Conservation (phyloP, 2,113 vertebrate species). For the Lophochroa leadbeateri region DNA sequence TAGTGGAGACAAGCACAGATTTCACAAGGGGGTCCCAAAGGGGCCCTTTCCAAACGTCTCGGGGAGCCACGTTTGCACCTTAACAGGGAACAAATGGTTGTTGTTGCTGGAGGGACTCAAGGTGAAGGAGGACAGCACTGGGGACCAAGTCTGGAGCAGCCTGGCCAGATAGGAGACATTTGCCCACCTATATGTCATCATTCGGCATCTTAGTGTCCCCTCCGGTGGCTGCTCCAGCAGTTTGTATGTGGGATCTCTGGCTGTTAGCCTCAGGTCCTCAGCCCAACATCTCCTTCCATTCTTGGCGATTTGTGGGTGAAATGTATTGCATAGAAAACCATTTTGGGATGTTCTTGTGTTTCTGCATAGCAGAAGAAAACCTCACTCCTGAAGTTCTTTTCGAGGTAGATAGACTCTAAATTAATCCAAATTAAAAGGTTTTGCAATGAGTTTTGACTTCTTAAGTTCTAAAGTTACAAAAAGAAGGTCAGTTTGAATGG, state of each 20-base stretch:
- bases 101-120: neutral
- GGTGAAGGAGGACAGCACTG: neutral
- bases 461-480: neutral
- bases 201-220: neutral
- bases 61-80: slow-evolving; percentile 62
- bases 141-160: neutral
- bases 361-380: neutral
- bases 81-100: slow-evolving; percentile 4
- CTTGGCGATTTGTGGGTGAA: neutral
- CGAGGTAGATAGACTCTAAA: neutral
- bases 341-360: neutral
- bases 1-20: slow-evolving; percentile 67
- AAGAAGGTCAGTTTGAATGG: neutral
- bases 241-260: neutral
- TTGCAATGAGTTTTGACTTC: neutral
- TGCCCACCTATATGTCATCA: neutral
- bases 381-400: neutral
- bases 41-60: slow-evolving; percentile 20
- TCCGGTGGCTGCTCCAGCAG: neutral
- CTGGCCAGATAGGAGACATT: neutral
- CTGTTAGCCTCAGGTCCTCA: neutral
- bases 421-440: neutral
- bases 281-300: neutral
- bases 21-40: neutral
- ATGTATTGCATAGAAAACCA: fast-evolving